phyloP scores from a whole-genome alignment of 2,888 invertebrate genomes.

The Lasioglossum oenotherae region DNA sequence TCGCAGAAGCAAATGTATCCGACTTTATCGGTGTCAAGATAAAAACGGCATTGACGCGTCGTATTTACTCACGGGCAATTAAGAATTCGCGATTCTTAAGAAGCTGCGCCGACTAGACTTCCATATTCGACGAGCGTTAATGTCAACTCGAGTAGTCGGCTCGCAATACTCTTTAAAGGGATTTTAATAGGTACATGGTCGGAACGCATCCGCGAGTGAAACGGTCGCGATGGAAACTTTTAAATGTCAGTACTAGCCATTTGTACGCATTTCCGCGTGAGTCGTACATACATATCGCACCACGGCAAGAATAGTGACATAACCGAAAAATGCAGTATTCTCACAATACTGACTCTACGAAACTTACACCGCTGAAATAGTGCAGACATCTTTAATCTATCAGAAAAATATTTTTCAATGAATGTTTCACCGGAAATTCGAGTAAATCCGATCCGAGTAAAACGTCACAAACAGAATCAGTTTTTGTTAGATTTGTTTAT shows the following conservation, averaged over 20 bases:
- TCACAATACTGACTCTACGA: too few relatives aligned
- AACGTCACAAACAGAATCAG: too few relatives aligned
- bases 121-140: slow-evolving; percentile 17
- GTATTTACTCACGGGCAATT: slow-evolving; percentile 16
- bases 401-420: too few relatives aligned
- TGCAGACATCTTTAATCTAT: too few relatives aligned
- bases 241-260: slow-evolving; percentile 51
- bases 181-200: slow-evolving; percentile 32
- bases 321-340: too few relatives aligned
- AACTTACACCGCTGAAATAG: too few relatives aligned
- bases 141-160: slow-evolving; percentile 14
- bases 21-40: background rate
- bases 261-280: slow-evolving; percentile 41
- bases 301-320: background rate
- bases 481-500: too few relatives aligned
- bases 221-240: slow-evolving; percentile 21
- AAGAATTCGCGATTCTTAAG: slow-evolving; percentile 28
- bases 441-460: too few relatives aligned
- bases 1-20: background rate
- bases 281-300: background rate
- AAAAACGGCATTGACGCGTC: slow-evolving; percentile 14
- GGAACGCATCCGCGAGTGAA: slow-evolving; percentile 15
- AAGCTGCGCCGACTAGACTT: slow-evolving; percentile 20
- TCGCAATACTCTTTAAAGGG: slow-evolving; percentile 23
- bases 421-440: too few relatives aligned